Evolutionary conservation across 1,140 invertebrate species (phyloP).

Genomic region (Hermetia illucens): DNA sequence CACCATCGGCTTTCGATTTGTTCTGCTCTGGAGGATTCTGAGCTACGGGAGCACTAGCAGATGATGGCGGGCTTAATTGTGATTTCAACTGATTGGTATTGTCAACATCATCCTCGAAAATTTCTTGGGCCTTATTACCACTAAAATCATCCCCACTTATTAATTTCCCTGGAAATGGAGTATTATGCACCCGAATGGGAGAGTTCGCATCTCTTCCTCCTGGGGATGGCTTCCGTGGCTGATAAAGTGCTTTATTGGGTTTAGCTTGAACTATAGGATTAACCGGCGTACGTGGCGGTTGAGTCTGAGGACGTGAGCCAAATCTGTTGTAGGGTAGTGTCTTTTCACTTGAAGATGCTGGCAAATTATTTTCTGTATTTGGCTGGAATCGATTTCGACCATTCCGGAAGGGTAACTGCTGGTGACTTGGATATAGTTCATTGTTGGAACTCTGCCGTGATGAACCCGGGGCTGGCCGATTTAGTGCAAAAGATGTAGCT

Average conservation of each 20-base stretch:
- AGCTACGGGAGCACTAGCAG: slow-evolving; percentile 10
- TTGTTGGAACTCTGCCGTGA: no score
- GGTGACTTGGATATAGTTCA: slow-evolving; percentile 4
- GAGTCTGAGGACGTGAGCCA: slow-evolving; percentile 1
- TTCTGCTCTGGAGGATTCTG: slow-evolving; percentile 8
- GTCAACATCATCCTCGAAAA: slow-evolving; percentile 4
- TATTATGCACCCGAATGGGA: no score
- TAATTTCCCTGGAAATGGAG: no score
- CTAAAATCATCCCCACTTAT: no score
- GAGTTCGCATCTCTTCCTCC: no score
- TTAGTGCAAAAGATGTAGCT: no score
- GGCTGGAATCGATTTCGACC: slow-evolving; percentile 23
- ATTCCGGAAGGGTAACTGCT: slow-evolving; percentile 11
- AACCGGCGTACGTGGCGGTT: background rate
- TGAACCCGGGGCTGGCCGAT: no score
- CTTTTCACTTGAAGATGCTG: slow-evolving; percentile 1
- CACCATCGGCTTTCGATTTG: background rate
- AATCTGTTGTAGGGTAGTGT: slow-evolving; percentile 20
- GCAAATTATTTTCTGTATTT: slow-evolving; percentile 5
- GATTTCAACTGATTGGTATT: slow-evolving; percentile 11
- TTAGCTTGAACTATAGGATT: background rate
- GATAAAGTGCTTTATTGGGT: background rate
- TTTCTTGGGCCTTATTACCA: no score
- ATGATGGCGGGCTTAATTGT: slow-evolving; percentile 8
- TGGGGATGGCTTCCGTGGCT: no score